Evolutionary conservation across 2,797 vertebrate species (phyloP), one percentile per base, ranked within the genome.

Genomic region (Neosilurus hyrtlii): DNA sequence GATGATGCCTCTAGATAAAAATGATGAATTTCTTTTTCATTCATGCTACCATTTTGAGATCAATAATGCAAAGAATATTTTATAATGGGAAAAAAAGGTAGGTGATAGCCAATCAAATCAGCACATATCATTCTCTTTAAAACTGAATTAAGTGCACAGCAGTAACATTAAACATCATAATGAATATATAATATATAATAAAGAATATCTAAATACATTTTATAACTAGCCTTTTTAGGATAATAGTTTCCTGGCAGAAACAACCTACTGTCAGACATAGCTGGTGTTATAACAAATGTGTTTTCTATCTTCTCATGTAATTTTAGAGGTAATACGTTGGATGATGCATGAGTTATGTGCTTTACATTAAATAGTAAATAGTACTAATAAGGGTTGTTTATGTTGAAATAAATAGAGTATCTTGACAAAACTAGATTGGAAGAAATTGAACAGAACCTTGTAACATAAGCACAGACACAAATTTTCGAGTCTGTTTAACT

Each of bases 1-100:
- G n/a, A 81, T 84, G 66, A 72, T 26, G 20, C 12, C 77, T 66
- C n/a, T 15, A 54, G 70, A 8, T 26, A 24, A 71, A 0, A 70
- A 3, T 67, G 30, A 15, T 74, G 18, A 26, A 35, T 61, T 51
- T 80, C 51, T 54, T 51, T 67, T 72, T 79, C 52, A 18, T 15
- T 72, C 77, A 86, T 77, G 57, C 74, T 81, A 12, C 5, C 37
- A 70, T 4, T 7, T 35, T 70, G 37, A n/a, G 67, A 5, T 49
- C 43, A 51, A 15, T 6, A 71, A 49, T 14, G 4, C 12, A 71
- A 71, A 7, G 11, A 14, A 71, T n/a, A 71, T 20, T 49, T 70
- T 11, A 70, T 22, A 71, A 12, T n/a, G 43, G 43, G 14, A 15
- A 51, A 57, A 18, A 30, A 43, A 43, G 43, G 43, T 43, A 43